Percentiles rank a stretch among this genome's conserved stretches.
These are phyloP conservation scores for Amphiprion ocellaris DNA, from an alignment of 2,113 vertebrate species.

Conservation along the genomic window DNA sequence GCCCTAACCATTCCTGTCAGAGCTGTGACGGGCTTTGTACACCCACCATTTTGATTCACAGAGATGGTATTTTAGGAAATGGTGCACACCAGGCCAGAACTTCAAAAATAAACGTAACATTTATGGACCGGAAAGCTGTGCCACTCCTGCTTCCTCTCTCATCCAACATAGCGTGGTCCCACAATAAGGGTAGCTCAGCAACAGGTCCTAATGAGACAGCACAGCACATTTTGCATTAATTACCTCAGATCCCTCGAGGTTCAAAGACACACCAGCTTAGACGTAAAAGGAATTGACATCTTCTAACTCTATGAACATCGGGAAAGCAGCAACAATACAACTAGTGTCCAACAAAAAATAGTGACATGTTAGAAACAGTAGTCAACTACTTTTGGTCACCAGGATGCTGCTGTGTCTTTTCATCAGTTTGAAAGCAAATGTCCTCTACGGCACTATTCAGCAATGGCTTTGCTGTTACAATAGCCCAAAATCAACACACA, in stretches of 20 bases:
- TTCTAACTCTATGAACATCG: no score
- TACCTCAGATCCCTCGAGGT: neutral
- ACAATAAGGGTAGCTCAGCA: conserved; percentile 51
- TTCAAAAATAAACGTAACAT: conserved; percentile 81
- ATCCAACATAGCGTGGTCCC: conserved; percentile 46
- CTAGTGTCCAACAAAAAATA: no score
- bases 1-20: conserved; percentile 62
- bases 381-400: no score
- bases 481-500: no score
- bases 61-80: conserved; percentile 75
- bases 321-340: no score
- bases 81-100: conserved; percentile 64
- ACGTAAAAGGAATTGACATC: neutral
- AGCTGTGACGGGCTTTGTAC: conserved; percentile 54
- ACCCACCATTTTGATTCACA: conserved; percentile 72
- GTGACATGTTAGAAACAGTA: no score
- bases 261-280: neutral
- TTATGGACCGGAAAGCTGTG: conserved; percentile 74
- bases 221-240: conserved; percentile 34
- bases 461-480: neutral
- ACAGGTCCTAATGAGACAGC: conserved; percentile 55
- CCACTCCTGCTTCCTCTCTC: conserved; percentile 70
- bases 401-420: neutral
- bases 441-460: neutral
- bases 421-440: neutral